Base-by-base conservation (phyloP, 2,113 vertebrate genomes). In the Strigops habroptila region DNA sequence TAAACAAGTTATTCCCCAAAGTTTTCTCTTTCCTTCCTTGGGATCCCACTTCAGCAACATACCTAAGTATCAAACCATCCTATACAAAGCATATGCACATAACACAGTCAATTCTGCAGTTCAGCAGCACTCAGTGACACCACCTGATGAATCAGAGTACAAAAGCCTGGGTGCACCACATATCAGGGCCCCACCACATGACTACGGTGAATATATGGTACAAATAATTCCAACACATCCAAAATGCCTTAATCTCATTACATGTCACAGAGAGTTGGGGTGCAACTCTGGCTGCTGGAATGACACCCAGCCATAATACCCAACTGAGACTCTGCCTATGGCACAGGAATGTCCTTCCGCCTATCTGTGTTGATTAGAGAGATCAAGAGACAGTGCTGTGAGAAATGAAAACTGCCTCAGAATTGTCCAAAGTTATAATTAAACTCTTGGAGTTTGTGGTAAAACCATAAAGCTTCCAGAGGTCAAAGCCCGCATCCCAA, bases 231-330 rank as follows among this genome's bases (percentile, higher is more conserved):
- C 28, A 82, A 39, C 12, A 7, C 25, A n/a, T 70, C 43, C 5
- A 10, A 62, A 81, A 53, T 2, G 1, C 33, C 83, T 43, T 51
- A 19, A 16, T n/a, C 21, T 57, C 35, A 17, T 27, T 18, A 31
- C 14, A 14, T 0, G 0, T 23, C 52, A 35, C 30, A 62, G 51
- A 19, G 6, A 69, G 44, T 0, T 51, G 33, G 30, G 39, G 33
- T n/a, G 57, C 18, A 65, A 8, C 12, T 75, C 31, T 41, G n/a
- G 52, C 63, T 55, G 22, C 33, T 68, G 49, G 9, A 86, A 73
- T 4, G 1, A 64, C 14, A 33, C 7, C 49, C 11, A 14, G 46
- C 0, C 41, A 31, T 19, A 46, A 31, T 4, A 46, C 18, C 51
- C 10, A 14, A 35, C 4, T 44, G 68, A 71, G 31, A 7, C 27